Evolutionary conservation across 2,113 vertebrate genomes (phyloP).

Genomic region (mouse (Mus musculus)): GRCm39 chr12:54383001-54383500

Average conservation of each 20-base stretch:
- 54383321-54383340: background rate
- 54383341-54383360: background rate
- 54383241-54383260: constrained; percentile 13
- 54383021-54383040: background rate
- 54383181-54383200: constrained; percentile 25
- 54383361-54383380: background rate
- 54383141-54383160: background rate
- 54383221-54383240: background rate
- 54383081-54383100: background rate
- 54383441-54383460: background rate
- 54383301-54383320: background rate
- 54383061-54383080: background rate
- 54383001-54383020: background rate
- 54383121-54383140: background rate
- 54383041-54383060: background rate
- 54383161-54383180: background rate
- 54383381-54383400: background rate
- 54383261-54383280: background rate
- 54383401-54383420: background rate
- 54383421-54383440: background rate
- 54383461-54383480: background rate
- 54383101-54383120: background rate
- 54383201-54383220: background rate
- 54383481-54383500: background rate
- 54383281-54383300: background rate